phyloP scores from a whole-genome alignment of 1,140 invertebrate genomes.

The Lepidurus apus region DNA sequence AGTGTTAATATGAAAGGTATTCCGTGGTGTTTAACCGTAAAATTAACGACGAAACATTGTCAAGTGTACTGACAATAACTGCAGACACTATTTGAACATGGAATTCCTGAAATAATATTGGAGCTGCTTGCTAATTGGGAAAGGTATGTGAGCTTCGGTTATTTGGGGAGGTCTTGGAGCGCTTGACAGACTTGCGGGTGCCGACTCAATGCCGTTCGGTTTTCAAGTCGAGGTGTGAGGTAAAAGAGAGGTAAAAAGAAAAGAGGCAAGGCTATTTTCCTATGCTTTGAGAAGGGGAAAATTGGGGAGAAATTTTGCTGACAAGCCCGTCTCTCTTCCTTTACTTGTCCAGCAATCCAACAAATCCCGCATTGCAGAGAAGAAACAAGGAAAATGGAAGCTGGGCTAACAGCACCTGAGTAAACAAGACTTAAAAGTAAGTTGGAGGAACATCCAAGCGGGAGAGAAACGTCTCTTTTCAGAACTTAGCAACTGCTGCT shows the following conservation, averaged over 20 bases:
- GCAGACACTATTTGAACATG: background rate
- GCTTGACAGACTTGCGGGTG: background rate
- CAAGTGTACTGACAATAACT: background rate
- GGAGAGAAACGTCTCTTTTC: background rate
- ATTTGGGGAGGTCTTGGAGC: background rate
- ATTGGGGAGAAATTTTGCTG: conserved; percentile 15
- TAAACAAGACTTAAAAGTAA: background rate
- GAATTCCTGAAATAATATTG: background rate
- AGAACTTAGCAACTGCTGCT: background rate
- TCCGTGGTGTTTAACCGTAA: no score
- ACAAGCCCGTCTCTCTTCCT: background rate
- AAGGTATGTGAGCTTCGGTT: background rate
- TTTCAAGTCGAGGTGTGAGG: conserved; percentile 8
- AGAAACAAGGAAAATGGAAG: background rate
- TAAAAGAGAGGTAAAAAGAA: background rate
- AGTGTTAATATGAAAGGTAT: no score
- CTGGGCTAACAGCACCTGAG: conserved; percentile 8
- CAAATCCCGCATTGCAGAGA: background rate
- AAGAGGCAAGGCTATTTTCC: background rate
- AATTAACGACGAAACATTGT: no score
- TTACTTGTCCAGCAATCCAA: background rate
- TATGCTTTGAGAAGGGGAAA: background rate
- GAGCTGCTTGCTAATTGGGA: background rate
- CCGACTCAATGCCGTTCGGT: background rate
- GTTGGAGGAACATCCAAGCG: background rate